Conservation (phyloP, 2,888 invertebrate species). For the Ophion costatus region DNA sequence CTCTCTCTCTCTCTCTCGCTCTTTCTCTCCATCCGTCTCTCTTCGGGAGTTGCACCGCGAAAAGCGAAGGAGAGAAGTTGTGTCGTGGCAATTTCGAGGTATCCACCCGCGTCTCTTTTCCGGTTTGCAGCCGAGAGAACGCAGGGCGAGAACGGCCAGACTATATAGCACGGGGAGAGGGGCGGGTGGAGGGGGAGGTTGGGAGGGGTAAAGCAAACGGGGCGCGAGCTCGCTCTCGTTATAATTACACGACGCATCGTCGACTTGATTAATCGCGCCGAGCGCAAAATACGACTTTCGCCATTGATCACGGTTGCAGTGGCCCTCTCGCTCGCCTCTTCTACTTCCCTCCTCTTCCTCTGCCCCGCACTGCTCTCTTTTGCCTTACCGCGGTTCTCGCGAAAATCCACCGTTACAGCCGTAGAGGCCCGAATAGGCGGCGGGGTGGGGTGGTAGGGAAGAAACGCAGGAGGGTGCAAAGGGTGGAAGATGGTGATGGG, state of each 20-base stretch:
- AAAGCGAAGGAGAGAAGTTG: slow-evolving; percentile 60
- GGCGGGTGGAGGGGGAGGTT: slow-evolving; percentile 4
- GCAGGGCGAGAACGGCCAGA: slow-evolving; percentile 32
- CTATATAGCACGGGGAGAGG: slow-evolving; percentile 27
- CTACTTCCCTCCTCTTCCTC: slow-evolving; percentile 49
- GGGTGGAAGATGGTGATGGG: background rate
- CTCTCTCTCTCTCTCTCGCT: background rate
- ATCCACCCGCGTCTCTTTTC: slow-evolving; percentile 66
- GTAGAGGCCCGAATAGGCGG: slow-evolving; percentile 65
- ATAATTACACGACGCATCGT: slow-evolving; percentile 69
- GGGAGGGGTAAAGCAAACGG: slow-evolving; percentile 52
- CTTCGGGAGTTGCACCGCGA: slow-evolving; percentile 38
- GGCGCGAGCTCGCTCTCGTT: slow-evolving; percentile 64
- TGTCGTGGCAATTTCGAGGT: slow-evolving; percentile 66
- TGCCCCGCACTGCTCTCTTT: slow-evolving; percentile 33
- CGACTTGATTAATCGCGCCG: slow-evolving; percentile 72
- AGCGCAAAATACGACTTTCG: slow-evolving; percentile 71
- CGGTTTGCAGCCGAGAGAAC: slow-evolving; percentile 43
- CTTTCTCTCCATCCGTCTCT: background rate
- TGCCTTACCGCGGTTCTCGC: slow-evolving; percentile 59
- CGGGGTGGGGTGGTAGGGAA: slow-evolving; percentile 43
- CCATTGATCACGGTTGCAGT: slow-evolving; percentile 72
- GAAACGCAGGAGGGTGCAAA: slow-evolving; percentile 18
- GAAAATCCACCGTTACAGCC: slow-evolving; percentile 69
- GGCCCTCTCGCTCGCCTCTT: slow-evolving; percentile 59